Evolutionary conservation across 2,797 vertebrate species (phyloP).

Genomic region (Cirrhinus mrigala): DNA sequence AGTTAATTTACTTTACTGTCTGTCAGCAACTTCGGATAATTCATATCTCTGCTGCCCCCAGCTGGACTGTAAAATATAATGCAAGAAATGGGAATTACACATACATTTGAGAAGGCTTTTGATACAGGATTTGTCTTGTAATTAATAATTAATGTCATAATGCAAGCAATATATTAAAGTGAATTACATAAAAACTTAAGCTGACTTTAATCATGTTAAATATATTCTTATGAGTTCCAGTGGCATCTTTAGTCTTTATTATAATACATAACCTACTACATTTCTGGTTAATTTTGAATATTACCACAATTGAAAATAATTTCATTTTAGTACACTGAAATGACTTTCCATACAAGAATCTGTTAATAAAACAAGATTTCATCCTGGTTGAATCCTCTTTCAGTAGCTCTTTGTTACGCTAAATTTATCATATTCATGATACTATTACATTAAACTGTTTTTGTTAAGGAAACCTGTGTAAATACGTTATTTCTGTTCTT

Average conservation of each 20-base stretch:
- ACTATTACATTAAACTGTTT: background rate
- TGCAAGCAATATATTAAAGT: background rate
- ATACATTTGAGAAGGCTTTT: background rate
- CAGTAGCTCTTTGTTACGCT: background rate
- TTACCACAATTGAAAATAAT: background rate
- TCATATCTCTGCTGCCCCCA: conserved; percentile 55
- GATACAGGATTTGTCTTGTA: background rate
- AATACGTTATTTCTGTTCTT: background rate
- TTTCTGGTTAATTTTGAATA: background rate
- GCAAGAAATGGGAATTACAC: background rate
- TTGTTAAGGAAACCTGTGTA: background rate
- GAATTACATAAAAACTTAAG: background rate
- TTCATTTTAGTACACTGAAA: background rate
- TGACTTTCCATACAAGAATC: background rate
- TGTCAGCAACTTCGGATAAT: background rate
- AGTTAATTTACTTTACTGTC: background rate
- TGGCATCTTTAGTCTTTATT: background rate
- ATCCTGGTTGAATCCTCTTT: background rate
- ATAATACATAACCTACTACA: background rate
- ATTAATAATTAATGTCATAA: background rate
- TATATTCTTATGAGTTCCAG: background rate
- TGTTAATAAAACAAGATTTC: background rate
- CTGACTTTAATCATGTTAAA: background rate
- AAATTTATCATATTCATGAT: background rate
- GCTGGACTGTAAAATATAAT: conserved; percentile 28